phyloP scores from a whole-genome alignment of 2,797 vertebrate species.

The Etheostoma perlongum region DNA sequence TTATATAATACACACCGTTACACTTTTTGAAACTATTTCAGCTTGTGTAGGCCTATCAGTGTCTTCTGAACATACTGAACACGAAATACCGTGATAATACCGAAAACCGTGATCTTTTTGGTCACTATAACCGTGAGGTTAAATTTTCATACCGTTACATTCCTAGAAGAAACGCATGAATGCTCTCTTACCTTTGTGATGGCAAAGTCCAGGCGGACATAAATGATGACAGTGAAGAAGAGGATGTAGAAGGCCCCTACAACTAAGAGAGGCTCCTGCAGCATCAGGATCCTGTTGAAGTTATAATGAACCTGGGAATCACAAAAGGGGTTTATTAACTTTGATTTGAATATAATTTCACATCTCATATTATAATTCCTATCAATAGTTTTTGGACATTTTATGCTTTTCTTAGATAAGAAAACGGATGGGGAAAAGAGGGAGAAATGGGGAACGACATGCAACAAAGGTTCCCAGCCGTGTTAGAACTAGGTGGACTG shows the following conservation, averaged over 20 bases:
- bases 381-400: not conserved
- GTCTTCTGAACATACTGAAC: too few relatives aligned
- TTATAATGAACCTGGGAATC: slow-evolving; percentile 92
- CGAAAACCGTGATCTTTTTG: too few relatives aligned
- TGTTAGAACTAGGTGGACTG: not conserved
- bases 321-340: slow-evolving; percentile 6
- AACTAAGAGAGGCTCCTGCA: slow-evolving; percentile 96
- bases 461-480: not conserved
- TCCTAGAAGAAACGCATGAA: not conserved
- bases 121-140: too few relatives aligned
- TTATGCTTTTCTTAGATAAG: not conserved
- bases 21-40: too few relatives aligned
- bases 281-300: slow-evolving; percentile 98
- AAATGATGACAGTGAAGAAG: slow-evolving; percentile 98
- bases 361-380: not conserved
- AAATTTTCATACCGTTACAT: too few relatives aligned
- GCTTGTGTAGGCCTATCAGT: too few relatives aligned
- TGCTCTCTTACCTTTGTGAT: slow-evolving; percentile 93
- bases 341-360: not conserved
- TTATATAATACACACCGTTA: too few relatives aligned
- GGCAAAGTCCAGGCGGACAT: slow-evolving; percentile 97
- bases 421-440: not conserved
- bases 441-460: not conserved
- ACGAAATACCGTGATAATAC: too few relatives aligned
- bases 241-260: slow-evolving; percentile 97